These are phyloP conservation scores for Synaphobranchus kaupii DNA, from an alignment of 2,797 vertebrate species.

Conservation along the genomic window DNA sequence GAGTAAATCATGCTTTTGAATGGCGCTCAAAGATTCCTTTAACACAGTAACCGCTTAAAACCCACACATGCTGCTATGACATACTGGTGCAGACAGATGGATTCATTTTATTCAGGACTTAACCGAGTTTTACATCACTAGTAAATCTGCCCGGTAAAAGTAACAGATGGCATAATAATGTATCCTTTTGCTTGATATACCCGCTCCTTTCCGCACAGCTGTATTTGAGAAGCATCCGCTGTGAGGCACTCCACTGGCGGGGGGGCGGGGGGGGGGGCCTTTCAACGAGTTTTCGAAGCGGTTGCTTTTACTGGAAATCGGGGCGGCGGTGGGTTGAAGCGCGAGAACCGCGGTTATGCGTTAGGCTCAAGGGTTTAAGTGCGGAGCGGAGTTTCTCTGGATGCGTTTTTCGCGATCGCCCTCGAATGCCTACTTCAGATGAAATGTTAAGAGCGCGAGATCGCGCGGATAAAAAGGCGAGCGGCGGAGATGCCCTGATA, in stretches of 20 bases:
- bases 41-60: neutral
- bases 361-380: neutral
- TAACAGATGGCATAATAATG: conserved; percentile 14
- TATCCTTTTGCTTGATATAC: neutral
- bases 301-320: neutral
- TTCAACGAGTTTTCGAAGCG: neutral
- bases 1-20: neutral
- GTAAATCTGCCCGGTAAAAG: neutral
- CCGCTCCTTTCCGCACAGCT: neutral
- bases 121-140: neutral
- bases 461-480: neutral
- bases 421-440: conserved; percentile 2
- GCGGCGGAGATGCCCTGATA: neutral
- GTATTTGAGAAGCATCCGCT: neutral
- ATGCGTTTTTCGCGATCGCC: neutral
- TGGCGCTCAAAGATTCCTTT: neutral
- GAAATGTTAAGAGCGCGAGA: neutral
- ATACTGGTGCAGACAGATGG: neutral
- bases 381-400: neutral
- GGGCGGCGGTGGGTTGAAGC: neutral
- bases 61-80: neutral
- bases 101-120: neutral
- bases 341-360: neutral
- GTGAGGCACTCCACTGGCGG: neutral
- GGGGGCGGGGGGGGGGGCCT: neutral